phyloP scores from a whole-genome alignment of 2,113 vertebrate species.

The Hemiprocne comata region DNA sequence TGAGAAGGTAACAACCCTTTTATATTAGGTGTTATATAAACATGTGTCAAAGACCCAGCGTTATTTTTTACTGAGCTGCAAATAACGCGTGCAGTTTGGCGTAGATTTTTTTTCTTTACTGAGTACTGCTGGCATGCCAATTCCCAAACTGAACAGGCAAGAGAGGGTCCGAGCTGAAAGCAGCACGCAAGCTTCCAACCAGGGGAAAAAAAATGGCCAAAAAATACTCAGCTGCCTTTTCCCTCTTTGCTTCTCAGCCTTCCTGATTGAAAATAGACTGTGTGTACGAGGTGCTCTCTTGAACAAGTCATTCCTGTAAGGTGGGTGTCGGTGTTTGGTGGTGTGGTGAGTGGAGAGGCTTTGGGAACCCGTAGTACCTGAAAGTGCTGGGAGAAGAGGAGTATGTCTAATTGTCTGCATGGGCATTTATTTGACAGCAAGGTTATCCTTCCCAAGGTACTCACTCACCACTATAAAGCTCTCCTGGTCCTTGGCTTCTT shows the following conservation, averaged over 20 bases:
- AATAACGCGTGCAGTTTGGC: conserved; percentile 29
- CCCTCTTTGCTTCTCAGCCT: background rate
- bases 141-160: background rate
- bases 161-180: background rate
- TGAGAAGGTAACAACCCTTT: conserved; percentile 31
- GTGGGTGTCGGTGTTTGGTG: background rate
- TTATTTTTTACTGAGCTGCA: conserved; percentile 47
- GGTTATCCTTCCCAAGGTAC: background rate
- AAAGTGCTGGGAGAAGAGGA: background rate
- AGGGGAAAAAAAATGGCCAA: background rate
- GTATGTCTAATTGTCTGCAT: background rate
- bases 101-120: background rate
- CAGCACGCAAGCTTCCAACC: background rate
- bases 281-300: background rate
- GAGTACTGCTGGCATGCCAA: background rate
- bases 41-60: conserved; percentile 23
- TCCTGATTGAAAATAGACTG: background rate
- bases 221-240: background rate
- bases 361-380: background rate
- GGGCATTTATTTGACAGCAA: background rate
- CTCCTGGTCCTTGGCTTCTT: background rate
- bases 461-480: background rate
- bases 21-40: conserved; percentile 52
- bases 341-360: background rate
- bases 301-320: background rate